Percentiles rank a stretch among this genome's conserved stretches.
phyloP scores from a whole-genome alignment of 2,797 vertebrate genomes.

The Psittacula derbiana region DNA sequence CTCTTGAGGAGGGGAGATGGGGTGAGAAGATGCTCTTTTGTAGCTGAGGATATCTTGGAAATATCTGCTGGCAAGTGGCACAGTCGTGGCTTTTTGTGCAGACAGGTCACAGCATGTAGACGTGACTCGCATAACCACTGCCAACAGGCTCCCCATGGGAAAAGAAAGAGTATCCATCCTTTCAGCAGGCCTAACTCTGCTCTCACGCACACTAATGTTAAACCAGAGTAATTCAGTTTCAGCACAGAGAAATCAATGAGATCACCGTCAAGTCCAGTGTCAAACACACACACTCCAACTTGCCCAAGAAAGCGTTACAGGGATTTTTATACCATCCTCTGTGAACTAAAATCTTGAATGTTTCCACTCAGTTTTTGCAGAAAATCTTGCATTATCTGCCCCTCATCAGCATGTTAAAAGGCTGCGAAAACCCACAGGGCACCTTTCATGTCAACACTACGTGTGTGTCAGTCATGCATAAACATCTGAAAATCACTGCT shows the following conservation, averaged over 20 bases:
- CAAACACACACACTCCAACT: neutral
- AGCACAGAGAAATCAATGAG: constrained; percentile 4
- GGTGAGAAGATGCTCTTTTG: neutral
- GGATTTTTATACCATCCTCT: neutral
- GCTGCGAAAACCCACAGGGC: neutral
- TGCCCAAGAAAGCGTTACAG: neutral
- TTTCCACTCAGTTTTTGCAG: neutral
- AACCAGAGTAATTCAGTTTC: neutral
- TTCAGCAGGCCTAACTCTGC: neutral
- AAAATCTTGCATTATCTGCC: neutral
- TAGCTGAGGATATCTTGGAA: neutral
- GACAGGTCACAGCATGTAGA: neutral
- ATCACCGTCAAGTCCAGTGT: neutral
- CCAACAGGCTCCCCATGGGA: neutral
- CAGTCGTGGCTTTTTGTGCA: neutral
- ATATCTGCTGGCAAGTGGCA: neutral
- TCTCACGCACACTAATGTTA: neutral
- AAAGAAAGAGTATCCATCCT: neutral
- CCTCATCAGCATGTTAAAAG: neutral
- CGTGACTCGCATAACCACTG: neutral
- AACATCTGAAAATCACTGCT: neutral
- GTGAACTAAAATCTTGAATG: neutral
- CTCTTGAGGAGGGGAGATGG: fast-evolving
- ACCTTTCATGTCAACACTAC: neutral
- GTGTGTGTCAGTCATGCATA: neutral